phyloP scores from a whole-genome alignment of 2,888 invertebrate species.

The Drosophila falleni region DNA sequence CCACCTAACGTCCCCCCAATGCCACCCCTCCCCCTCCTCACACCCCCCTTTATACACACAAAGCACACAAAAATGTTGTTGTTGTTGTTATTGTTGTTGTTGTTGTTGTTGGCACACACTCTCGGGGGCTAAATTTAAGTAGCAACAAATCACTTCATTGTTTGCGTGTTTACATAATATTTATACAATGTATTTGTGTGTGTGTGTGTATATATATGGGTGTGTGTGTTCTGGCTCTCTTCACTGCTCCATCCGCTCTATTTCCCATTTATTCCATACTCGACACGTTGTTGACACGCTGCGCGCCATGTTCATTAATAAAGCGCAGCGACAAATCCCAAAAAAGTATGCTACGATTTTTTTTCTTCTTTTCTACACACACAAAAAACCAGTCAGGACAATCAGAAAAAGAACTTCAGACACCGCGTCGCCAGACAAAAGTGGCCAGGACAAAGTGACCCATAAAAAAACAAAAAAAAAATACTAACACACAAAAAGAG shows the following conservation, averaged over 20 bases:
- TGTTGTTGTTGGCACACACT: slow-evolving; percentile 43
- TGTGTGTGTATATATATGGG: not conserved
- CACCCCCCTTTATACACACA: not conserved
- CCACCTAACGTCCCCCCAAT: not conserved
- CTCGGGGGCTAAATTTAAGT: slow-evolving; percentile 76
- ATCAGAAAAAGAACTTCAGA: slow-evolving; percentile 66
- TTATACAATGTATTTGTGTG: slow-evolving; percentile 69
- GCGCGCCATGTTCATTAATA: slow-evolving; percentile 73
- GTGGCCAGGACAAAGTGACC: slow-evolving; percentile 10
- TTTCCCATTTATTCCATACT: slow-evolving; percentile 2
- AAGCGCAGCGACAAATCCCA: slow-evolving; percentile 55
- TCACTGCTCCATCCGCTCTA: not conserved
- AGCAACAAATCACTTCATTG: slow-evolving; percentile 82
- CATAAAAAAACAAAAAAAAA: not conserved
- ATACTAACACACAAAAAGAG: not conserved
- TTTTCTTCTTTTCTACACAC: slow-evolving; percentile 3
- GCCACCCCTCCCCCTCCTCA: not conserved
- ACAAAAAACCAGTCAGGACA: slow-evolving; percentile 47
- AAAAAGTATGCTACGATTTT: slow-evolving; percentile 57
- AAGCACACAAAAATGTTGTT: slow-evolving; percentile 20
- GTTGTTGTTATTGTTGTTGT: slow-evolving; percentile 32
- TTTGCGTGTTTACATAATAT: slow-evolving; percentile 81
- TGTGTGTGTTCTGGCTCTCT: slow-evolving; percentile 4
- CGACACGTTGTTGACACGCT: slow-evolving; percentile 61
- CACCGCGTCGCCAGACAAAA: slow-evolving; percentile 62